phyloP scores from a whole-genome alignment of 2,797 vertebrate genomes.

The Pristis pectinata region DNA sequence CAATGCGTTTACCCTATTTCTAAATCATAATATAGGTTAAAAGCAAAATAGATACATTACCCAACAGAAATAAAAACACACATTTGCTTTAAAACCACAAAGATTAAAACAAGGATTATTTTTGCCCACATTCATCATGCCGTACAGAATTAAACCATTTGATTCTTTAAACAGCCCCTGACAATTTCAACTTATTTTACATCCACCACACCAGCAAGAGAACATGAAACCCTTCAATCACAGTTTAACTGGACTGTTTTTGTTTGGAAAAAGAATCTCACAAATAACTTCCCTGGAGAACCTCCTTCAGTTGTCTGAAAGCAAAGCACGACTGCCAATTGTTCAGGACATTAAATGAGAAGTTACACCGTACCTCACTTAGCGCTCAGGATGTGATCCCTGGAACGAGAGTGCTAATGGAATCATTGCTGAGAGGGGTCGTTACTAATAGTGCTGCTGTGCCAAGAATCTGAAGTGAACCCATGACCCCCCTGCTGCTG shows the following conservation, averaged over 20 bases:
- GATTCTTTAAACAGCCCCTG: not conserved
- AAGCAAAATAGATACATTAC: not conserved
- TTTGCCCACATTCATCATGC: not conserved
- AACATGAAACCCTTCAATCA: not conserved
- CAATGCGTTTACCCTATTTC: not conserved
- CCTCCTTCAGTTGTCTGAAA: not conserved
- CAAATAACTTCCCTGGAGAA: not conserved
- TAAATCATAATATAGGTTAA: not conserved
- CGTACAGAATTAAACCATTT: not conserved
- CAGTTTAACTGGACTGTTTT: not conserved
- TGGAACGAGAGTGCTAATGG: no score
- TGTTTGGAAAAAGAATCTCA: not conserved
- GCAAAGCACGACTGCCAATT: not conserved
- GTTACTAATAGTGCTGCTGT: no score
- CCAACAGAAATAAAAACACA: not conserved
- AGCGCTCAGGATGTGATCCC: no score
- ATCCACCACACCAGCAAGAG: not conserved
- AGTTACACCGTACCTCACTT: not conserved
- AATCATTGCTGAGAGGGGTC: no score
- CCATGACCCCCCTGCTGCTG: no score
- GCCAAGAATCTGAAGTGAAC: no score
- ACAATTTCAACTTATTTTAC: no score
- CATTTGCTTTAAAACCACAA: not conserved
- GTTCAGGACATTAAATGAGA: not conserved
- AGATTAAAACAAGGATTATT: not conserved